Evolutionary conservation across 2,888 invertebrate genomes (phyloP), one percentile per base, ranked within the genome.

Genomic region (Cerceris rybyensis): DNA sequence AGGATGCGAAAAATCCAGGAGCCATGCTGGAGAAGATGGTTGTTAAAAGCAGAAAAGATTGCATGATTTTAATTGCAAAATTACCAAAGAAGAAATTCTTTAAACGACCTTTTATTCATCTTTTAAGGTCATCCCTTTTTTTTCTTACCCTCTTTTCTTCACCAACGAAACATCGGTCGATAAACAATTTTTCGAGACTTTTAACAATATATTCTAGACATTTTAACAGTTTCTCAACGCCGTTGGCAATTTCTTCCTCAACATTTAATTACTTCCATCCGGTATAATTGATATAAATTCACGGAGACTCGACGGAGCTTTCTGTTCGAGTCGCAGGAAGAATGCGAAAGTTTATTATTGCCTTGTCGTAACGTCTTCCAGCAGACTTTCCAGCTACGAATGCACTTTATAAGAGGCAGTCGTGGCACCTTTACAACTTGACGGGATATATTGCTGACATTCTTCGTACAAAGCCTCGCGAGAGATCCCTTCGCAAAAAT

Each of bases 211-310:
- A 6, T 6, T 46, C 9, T 6, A 6, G 46, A 46, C 28, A 4
- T 4, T 28, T 28, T 5, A 46, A 46, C 46, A 8, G 11, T 46
- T 50, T 50, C 50, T 50, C n/a, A 6, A 50, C 46, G 46, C 46
- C 8, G 1, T 46, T 1, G 9, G 46, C 13, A n/a, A 50, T n/a
- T 50, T 50, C 7, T 59, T 55, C 63, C 63, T n/a, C 57, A 52
- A 28, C 39, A 41, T 54, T 76, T 84, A 82, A 84, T 84, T 76
- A 79, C 65, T 79, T 79, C 61, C 65, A 28, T 66, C 72, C 58
- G 65, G 57, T 59, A 70, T 84, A 84, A 83, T 84, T 82, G 85
- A 84, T 84, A 83, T 73, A 79, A 82, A 82, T 79, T 75, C 79
- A 82, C 70, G 58, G 57, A n/a, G 41, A 28, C 59, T 69, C 57